These are phyloP conservation scores for Gila robusta DNA, from an alignment of 2,797 vertebrate species.

Conservation along the genomic window DNA sequence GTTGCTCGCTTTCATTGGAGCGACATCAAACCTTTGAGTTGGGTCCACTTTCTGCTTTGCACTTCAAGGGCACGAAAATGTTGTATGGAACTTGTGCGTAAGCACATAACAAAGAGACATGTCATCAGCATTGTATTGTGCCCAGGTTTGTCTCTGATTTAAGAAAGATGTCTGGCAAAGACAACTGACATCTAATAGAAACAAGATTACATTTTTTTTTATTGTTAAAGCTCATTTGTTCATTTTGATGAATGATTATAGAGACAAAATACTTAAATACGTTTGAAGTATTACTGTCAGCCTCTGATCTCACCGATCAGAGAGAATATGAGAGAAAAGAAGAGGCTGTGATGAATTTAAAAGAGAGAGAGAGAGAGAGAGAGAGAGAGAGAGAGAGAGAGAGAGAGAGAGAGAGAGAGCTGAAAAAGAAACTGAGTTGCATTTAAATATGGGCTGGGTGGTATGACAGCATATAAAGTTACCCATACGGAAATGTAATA, in stretches of 20 bases:
- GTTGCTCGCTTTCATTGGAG: neutral
- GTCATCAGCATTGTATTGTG: neutral
- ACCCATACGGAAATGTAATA: too few relatives aligned
- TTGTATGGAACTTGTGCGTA: neutral
- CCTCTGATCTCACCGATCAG: slow-evolving; percentile 10
- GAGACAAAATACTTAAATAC: slow-evolving; percentile 10
- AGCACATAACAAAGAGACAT: neutral
- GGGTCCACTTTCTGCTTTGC: neutral
- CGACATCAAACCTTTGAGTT: neutral
- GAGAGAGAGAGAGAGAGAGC: neutral
- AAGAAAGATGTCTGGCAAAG: neutral
- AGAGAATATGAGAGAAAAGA: slow-evolving; percentile 25
- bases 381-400: slow-evolving; percentile 20
- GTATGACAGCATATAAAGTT: too few relatives aligned
- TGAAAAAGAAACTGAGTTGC: neutral
- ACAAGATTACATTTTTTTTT: too few relatives aligned
- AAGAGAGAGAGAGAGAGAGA: neutral
- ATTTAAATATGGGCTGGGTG: neutral
- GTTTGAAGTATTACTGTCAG: slow-evolving; percentile 22
- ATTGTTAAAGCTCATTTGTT: slow-evolving; percentile 15
- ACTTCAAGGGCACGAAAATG: neutral
- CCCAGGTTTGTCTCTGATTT: neutral
- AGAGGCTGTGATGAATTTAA: slow-evolving; percentile 14
- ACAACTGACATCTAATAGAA: slow-evolving; percentile 2
- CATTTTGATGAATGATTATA: slow-evolving; percentile 25